These are phyloP conservation scores for Alethe castanea DNA, from an alignment of 2,113 vertebrate species.

Conservation along the genomic window DNA sequence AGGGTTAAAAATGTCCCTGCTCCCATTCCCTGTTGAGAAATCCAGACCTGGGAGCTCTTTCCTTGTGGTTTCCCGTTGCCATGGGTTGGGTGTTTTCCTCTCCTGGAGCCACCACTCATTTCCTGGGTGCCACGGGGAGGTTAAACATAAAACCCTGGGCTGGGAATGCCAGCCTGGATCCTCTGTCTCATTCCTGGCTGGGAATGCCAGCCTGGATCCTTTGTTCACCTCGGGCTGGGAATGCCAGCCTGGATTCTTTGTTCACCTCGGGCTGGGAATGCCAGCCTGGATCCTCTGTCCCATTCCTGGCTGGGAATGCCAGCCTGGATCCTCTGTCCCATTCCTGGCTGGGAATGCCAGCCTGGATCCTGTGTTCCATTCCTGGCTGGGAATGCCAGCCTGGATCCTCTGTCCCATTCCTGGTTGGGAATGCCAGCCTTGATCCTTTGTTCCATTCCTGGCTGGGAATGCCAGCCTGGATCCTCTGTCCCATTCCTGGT, in stretches of 20 bases:
- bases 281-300: not conserved
- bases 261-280: too few relatives aligned
- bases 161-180: not conserved
- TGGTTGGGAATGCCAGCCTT: too few relatives aligned
- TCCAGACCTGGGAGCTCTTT: not conserved
- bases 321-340: not conserved
- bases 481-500: not conserved
- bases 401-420: conserved; percentile 21
- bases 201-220: not conserved
- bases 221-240: not conserved
- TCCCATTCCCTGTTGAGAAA: not conserved
- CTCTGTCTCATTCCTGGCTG: too few relatives aligned
- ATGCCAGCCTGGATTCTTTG: conserved; percentile 6
- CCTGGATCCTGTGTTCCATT: not conserved
- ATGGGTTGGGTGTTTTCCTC: not conserved
- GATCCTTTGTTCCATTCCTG: not conserved
- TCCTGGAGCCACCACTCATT: conserved; percentile 39
- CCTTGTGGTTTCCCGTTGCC: conserved; percentile 47
- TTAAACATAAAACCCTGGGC: conserved; percentile 36
- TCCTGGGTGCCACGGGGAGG: conserved; percentile 54
- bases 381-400: too few relatives aligned
- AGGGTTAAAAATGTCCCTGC: not conserved
- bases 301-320: not conserved
- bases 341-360: not conserved
- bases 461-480: not conserved